Conservation (phyloP, 2,888 invertebrate genomes). For the Dilophus febrilis region DNA sequence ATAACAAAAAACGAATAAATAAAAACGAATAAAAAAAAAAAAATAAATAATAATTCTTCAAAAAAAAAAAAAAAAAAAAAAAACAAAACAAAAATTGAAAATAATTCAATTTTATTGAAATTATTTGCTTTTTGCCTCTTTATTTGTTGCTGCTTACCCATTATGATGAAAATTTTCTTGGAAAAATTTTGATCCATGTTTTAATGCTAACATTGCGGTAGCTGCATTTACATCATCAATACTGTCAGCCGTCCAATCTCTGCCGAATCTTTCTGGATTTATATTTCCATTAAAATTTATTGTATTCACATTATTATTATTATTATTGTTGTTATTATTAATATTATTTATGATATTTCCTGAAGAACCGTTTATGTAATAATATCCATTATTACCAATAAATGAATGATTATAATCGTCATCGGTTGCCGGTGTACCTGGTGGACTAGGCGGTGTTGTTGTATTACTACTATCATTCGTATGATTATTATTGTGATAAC, state of each 20-base stretch:
- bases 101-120: too few species aligned
- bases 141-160: constrained; percentile 21
- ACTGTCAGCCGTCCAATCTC: constrained; percentile 34
- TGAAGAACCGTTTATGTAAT: background rate
- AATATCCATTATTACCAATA: too few species aligned
- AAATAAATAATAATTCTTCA: too few species aligned
- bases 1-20: constrained; percentile 5
- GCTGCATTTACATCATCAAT: constrained; percentile 69
- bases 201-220: constrained; percentile 73
- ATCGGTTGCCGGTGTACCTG: constrained; percentile 3
- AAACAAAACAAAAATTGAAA: too few species aligned
- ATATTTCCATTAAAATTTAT: constrained; percentile 12
- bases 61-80: too few species aligned
- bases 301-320: constrained; percentile 1
- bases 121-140: too few species aligned
- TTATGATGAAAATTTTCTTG: constrained; percentile 28
- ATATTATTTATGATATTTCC: background rate
- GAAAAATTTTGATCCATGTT: constrained; percentile 60
- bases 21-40: background rate
- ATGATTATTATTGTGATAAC: too few species aligned
- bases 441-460: constrained; percentile 5
- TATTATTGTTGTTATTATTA: background rate
- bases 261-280: constrained; percentile 6
- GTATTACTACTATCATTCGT: constrained; percentile 4
- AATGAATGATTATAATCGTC: background rate